Evolutionary conservation across 2,888 invertebrate genomes (phyloP).

Genomic region (Cephonodes hylas): DNA sequence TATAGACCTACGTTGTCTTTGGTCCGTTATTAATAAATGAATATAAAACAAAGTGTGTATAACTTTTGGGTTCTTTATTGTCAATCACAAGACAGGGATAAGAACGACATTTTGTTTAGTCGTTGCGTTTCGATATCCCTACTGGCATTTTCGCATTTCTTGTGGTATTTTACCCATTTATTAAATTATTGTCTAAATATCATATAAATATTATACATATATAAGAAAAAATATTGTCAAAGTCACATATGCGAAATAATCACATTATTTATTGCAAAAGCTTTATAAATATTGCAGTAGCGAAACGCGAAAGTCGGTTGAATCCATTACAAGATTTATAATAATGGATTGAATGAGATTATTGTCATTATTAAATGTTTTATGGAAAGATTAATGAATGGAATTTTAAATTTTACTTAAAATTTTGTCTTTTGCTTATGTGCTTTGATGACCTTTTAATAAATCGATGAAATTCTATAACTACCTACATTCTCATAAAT

Average conservation of each 20-base stretch:
- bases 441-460: neutral
- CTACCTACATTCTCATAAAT: neutral
- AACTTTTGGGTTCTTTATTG: conserved; percentile 29
- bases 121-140: too few species aligned
- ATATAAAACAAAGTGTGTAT: conserved; percentile 30
- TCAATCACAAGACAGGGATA: neutral
- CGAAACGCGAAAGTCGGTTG: neutral
- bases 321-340: neutral
- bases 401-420: neutral
- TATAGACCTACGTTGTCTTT: conserved; percentile 34
- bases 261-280: conserved; percentile 21
- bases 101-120: neutral
- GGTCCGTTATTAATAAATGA: conserved; percentile 42
- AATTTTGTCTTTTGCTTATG: neutral
- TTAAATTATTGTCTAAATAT: conserved; percentile 3
- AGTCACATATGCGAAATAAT: conserved; percentile 61
- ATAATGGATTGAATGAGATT: neutral
- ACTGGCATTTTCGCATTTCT: neutral
- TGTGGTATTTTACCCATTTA: neutral
- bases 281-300: conserved; percentile 3
- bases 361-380: neutral
- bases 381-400: neutral
- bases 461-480: neutral
- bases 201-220: conserved; percentile 9
- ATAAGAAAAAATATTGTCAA: conserved; percentile 66